These are phyloP conservation scores for Trissolcus basalis DNA, from an alignment of 1,140 invertebrate genomes.

Conservation along the genomic window DNA sequence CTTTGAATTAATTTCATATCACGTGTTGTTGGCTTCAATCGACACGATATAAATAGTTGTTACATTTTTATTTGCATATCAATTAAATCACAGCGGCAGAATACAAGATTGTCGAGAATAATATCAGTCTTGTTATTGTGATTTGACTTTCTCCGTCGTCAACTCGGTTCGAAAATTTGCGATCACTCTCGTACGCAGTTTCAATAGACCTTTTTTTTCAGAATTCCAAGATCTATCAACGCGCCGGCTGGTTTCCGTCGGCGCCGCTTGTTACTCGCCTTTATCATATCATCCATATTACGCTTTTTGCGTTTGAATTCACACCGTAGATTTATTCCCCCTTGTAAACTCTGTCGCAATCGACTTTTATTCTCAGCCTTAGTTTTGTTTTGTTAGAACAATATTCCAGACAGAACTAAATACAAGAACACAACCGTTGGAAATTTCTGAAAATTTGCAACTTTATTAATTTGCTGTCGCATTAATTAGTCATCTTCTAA, in stretches of 20 bases:
- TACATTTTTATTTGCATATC: slow-evolving; percentile 4
- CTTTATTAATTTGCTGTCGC: too few species aligned
- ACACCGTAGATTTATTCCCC: too few species aligned
- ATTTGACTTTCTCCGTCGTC: slow-evolving; percentile 43
- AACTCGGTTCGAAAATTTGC: slow-evolving; percentile 16
- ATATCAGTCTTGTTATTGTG: slow-evolving; percentile 31
- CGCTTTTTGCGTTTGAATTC: slow-evolving; percentile 45
- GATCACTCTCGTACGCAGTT: slow-evolving; percentile 27
- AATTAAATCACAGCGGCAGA: slow-evolving; percentile 6
- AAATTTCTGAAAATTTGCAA: too few species aligned
- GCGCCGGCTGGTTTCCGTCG: slow-evolving; percentile 49
- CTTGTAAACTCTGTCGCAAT: too few species aligned
- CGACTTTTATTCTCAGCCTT: too few species aligned
- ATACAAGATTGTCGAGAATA: slow-evolving; percentile 22
- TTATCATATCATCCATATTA: slow-evolving; percentile 56
- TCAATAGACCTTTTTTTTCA: slow-evolving; percentile 44
- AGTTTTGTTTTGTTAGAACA: too few species aligned
- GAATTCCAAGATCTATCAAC: slow-evolving; percentile 51
- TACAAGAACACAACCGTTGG: too few species aligned
- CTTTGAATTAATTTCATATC: slow-evolving; percentile 2
- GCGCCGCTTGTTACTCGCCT: slow-evolving; percentile 42
- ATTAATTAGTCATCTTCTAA: slow-evolving; percentile 56
- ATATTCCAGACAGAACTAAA: too few species aligned
- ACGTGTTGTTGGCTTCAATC: background rate
- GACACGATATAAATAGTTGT: background rate